These are phyloP conservation scores for Ostrea edulis DNA, from an alignment of 1,140 invertebrate genomes.

Conservation along the genomic window DNA sequence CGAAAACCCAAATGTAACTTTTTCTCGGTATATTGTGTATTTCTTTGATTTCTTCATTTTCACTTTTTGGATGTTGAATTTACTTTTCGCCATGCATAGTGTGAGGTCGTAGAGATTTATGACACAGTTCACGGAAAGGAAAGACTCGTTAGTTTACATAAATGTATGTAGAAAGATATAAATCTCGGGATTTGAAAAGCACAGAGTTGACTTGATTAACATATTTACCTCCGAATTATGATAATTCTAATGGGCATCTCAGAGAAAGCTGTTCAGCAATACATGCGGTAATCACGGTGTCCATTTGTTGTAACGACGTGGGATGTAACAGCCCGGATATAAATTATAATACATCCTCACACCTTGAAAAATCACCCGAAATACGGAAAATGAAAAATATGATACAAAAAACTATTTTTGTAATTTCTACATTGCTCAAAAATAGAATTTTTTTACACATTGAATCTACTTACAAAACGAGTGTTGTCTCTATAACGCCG, in stretches of 20 bases:
- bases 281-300: neutral
- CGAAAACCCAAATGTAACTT: too few relatives aligned
- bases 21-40: too few relatives aligned
- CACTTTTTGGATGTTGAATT: too few relatives aligned
- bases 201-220: constrained; percentile 23
- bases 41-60: too few relatives aligned
- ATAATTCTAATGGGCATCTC: neutral
- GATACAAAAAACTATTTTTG: too few relatives aligned
- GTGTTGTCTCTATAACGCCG: too few relatives aligned
- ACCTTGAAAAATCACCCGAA: neutral
- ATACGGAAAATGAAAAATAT: neutral
- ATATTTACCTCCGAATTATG: neutral
- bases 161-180: constrained; percentile 9
- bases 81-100: neutral
- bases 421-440: too few relatives aligned
- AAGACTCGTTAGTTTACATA: constrained; percentile 31
- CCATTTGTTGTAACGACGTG: neutral
- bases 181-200: neutral
- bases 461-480: too few relatives aligned
- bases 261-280: neutral
- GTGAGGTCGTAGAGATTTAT: constrained; percentile 5
- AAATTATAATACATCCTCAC: constrained; percentile 20
- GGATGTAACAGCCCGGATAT: constrained; percentile 4
- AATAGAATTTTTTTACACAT: too few relatives aligned
- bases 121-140: neutral